Evolutionary conservation across 2,888 invertebrate species (phyloP), one percentile per base, ranked within the genome.

Genomic region (Ectemnius continuus): DNA sequence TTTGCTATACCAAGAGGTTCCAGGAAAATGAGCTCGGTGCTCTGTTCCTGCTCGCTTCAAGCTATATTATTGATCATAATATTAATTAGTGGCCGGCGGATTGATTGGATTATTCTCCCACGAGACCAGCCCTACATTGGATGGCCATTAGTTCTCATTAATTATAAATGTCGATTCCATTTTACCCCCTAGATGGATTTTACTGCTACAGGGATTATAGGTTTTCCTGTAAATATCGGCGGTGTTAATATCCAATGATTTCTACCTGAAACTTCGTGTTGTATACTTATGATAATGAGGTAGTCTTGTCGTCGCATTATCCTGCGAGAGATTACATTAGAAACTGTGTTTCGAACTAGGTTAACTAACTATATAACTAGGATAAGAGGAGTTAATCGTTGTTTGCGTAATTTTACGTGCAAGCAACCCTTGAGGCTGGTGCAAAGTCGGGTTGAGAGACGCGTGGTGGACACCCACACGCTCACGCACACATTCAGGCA

Each of bases 401-500:
- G 78, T 76, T 71, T 76, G 78, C 78, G 78, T 82, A 82, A 80
- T 71, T 80, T 67, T 59, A 65, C 60, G 68, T 78, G 71, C 78
- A 67, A 61, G 72, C 76, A 80, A 74, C 78, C 76, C 80, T 70
- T 70, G 68, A 59, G 28, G 59, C 56, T 23, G 36, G 52, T 52
- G 16, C 2, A 52, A 16, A 16, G 16, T 14, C 14, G 52, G n/a
- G 48, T 52, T 36, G 23, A 62, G 26, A 48, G 58, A 11, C 36
- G 61, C 23, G 63, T 23, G 61, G 59, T n/a, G 58, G 58, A 73
- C 72, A 74, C 78, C 73, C 69, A 80, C 81, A 81, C 80, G 36
- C 8, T 36, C 36, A 36, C 36, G 11, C 36, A 11, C 8, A 36
- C 36, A 8, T 11, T 36, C 36, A 52, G 52, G 52, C n/a, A 52